Conservation (phyloP, 2,888 invertebrate species). For the Leptinotarsa haldemani region DNA sequence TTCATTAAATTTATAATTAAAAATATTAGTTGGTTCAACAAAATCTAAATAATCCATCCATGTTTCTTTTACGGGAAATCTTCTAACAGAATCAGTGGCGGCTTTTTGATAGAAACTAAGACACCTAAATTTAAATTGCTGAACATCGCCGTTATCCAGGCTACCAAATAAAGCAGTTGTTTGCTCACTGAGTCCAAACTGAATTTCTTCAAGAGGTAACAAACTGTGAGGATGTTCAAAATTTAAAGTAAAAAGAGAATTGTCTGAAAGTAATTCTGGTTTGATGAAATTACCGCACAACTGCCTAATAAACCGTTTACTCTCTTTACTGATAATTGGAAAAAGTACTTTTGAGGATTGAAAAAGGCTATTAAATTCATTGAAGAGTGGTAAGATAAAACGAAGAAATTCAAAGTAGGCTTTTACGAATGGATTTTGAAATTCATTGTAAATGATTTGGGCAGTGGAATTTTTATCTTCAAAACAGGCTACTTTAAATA, state of each 20-base stretch:
- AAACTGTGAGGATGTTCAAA: constrained; percentile 8
- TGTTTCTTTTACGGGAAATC: constrained; percentile 26
- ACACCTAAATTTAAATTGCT: constrained; percentile 27
- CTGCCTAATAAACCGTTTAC: constrained; percentile 25
- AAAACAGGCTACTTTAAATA: constrained; percentile 25
- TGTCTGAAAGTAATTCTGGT: constrained; percentile 15
- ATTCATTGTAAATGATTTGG: constrained; percentile 28
- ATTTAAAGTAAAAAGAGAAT: constrained; percentile 7
- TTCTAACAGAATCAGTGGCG: constrained; percentile 19
- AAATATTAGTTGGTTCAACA: constrained; percentile 20
- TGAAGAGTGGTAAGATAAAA: constrained; percentile 22
- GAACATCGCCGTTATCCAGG: constrained; percentile 9
- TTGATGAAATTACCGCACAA: constrained; percentile 29
- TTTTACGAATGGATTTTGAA: constrained; percentile 28
- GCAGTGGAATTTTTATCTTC: constrained; percentile 25
- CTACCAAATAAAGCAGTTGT: constrained; percentile 9
- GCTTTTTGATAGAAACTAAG: constrained; percentile 28
- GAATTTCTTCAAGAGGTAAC: constrained; percentile 9
- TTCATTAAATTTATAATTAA: constrained; percentile 12
- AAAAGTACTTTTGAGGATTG: constrained; percentile 24
- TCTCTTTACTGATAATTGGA: constrained; percentile 23
- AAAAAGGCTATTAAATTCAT: constrained; percentile 27
- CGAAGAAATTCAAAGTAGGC: constrained; percentile 28
- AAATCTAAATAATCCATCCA: constrained; percentile 15
- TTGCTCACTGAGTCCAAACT: constrained; percentile 9